These are phyloP conservation scores for Andinoacara biseriatus DNA, from an alignment of 2,113 vertebrate species.

Conservation along the genomic window DNA sequence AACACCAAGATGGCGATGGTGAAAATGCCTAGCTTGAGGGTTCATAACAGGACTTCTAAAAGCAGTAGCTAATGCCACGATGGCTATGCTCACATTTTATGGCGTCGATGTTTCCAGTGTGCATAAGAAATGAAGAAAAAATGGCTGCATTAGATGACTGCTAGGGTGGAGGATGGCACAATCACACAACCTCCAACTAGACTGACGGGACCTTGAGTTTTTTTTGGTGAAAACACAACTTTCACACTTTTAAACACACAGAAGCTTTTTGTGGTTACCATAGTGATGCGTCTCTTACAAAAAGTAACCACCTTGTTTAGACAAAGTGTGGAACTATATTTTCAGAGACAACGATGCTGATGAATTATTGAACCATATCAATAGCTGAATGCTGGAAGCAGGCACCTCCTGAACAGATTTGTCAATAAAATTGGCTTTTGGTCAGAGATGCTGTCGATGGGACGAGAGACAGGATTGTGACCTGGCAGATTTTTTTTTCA, in stretches of 20 bases:
- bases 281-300: too few relatives aligned
- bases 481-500: slow-evolving; percentile 31
- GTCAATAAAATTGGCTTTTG: slow-evolving; percentile 58
- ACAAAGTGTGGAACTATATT: not conserved
- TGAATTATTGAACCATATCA: slow-evolving; percentile 43
- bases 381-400: slow-evolving; percentile 37
- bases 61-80: too few relatives aligned
- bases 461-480: slow-evolving; percentile 38
- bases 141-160: not conserved
- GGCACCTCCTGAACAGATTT: slow-evolving; percentile 14
- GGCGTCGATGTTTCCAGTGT: too few relatives aligned
- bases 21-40: too few relatives aligned
- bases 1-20: too few relatives aligned
- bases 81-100: too few relatives aligned
- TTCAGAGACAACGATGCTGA: slow-evolving; percentile 25
- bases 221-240: too few relatives aligned
- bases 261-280: too few relatives aligned
- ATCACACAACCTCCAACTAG: too few relatives aligned
- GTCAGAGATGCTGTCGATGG: slow-evolving; percentile 52
- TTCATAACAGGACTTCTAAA: too few relatives aligned
- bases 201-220: too few relatives aligned
- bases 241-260: too few relatives aligned
- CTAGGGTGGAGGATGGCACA: not conserved
- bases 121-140: not conserved
- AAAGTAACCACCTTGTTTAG: not conserved